Evolutionary conservation across 2,888 invertebrate species (phyloP).

Genomic region (Serrognathus titanus): DNA sequence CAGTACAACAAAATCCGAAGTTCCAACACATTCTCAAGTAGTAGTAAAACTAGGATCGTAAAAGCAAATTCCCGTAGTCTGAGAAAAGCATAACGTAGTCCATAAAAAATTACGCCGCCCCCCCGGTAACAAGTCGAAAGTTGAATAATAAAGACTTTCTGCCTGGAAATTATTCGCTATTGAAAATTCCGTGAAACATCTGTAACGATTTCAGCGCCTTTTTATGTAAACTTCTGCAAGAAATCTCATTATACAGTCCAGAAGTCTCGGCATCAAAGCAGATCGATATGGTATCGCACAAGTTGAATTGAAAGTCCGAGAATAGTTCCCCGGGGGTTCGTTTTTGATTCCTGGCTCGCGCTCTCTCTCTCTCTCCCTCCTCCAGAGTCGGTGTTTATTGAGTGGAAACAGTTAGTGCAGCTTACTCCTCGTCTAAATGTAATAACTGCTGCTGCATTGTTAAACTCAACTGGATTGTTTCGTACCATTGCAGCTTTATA

Average conservation of each 20-base stretch:
- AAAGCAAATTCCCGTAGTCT: too few species aligned
- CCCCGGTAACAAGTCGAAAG: background rate
- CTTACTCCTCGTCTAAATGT: constrained; percentile 10
- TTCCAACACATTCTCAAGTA: too few species aligned
- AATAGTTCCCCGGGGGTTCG: background rate
- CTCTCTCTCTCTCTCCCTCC: background rate
- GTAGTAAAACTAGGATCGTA: too few species aligned
- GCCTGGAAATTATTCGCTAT: background rate
- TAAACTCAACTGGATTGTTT: constrained; percentile 13
- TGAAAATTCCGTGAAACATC: constrained; percentile 5
- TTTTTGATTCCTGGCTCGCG: constrained; percentile 10
- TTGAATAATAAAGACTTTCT: constrained; percentile 1
- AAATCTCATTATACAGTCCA: constrained; percentile 10
- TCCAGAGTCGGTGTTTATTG: constrained; percentile 11
- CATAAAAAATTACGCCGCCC: too few species aligned
- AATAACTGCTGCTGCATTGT: constrained; percentile 17
- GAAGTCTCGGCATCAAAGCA: constrained; percentile 8
- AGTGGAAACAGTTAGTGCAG: constrained; percentile 15
- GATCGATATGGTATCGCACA: constrained; percentile 7
- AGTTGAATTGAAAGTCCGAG: constrained; percentile 3
- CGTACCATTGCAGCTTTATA: constrained; percentile 3
- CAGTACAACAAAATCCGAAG: too few species aligned
- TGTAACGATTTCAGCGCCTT: constrained; percentile 5
- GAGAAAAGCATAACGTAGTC: too few species aligned
- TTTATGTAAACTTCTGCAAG: constrained; percentile 3